Evolutionary conservation across 1,140 invertebrate genomes (phyloP).

Genomic region (Drosophila truncata): DNA sequence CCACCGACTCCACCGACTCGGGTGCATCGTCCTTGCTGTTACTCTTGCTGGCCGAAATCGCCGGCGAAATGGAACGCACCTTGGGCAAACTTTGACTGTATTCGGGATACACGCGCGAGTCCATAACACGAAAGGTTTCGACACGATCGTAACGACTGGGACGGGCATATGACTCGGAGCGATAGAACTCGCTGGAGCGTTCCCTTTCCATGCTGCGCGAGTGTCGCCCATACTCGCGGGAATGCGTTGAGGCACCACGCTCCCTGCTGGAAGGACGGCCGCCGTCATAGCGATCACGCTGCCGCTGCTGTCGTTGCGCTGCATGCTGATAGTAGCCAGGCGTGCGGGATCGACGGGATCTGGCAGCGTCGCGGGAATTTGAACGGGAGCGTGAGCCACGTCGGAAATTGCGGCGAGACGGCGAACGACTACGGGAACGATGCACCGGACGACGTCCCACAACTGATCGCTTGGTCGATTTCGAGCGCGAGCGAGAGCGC

Average conservation of each 20-base stretch:
- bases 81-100: conserved; percentile 51
- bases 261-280: conserved; percentile 1
- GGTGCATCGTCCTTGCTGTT: conserved; percentile 37
- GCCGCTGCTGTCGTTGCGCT: conserved; percentile 20
- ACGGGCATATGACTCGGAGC: background rate
- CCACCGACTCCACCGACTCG: conserved; percentile 53
- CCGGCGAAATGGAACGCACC: conserved; percentile 45
- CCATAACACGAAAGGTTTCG: conserved; percentile 64
- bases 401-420: conserved; percentile 42
- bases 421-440: conserved; percentile 48
- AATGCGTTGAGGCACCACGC: background rate
- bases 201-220: conserved; percentile 34
- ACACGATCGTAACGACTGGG: conserved; percentile 28
- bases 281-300: background rate
- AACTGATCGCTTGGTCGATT: conserved; percentile 37
- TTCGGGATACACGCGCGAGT: conserved; percentile 65
- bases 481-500: conserved; percentile 34
- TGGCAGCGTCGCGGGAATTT: conserved; percentile 18
- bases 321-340: conserved; percentile 25
- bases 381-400: conserved; percentile 58
- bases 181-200: conserved; percentile 41
- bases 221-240: background rate
- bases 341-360: conserved; percentile 27
- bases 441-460: conserved; percentile 29
- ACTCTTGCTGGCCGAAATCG: conserved; percentile 1